A percentile compares a stretch with the other conserved stretches of the same genome.
Evolutionary conservation across 2,113 vertebrate genomes (phyloP).

Genomic region (Clarias batrachus): DNA sequence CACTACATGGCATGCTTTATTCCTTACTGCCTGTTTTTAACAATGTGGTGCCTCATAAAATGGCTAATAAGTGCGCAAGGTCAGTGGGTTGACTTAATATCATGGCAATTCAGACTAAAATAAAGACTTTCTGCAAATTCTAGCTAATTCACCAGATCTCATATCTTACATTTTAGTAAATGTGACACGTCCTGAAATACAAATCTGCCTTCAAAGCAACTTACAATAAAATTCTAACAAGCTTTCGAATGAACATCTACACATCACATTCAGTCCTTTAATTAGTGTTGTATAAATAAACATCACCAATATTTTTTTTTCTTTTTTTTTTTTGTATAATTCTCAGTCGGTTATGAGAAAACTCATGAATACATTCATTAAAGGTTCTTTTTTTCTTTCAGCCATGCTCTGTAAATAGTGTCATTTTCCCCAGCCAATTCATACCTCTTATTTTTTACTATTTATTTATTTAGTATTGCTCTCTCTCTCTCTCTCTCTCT

Average conservation of each 20-base stretch:
- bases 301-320: slow-evolving; percentile 26
- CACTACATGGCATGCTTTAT: not conserved
- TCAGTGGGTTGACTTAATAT: not conserved
- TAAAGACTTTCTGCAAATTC: not conserved
- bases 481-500: not conserved
- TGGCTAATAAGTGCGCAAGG: not conserved
- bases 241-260: not conserved
- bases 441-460: not conserved
- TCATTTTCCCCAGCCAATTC: slow-evolving; percentile 25
- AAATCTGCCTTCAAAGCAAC: not conserved
- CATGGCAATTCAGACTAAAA: not conserved
- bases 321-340: slow-evolving; percentile 31
- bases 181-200: not conserved
- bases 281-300: slow-evolving; percentile 37
- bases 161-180: not conserved
- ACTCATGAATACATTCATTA: slow-evolving; percentile 50
- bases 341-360: slow-evolving; percentile 22
- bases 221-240: not conserved
- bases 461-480: not conserved
- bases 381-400: slow-evolving; percentile 24
- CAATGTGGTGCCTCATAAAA: not conserved
- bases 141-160: not conserved
- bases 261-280: not conserved
- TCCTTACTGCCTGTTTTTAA: not conserved
- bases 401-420: slow-evolving; percentile 18